Evolutionary conservation across 2,888 invertebrate genomes (phyloP).

Genomic region (Hirtodrosophila alboralis): DNA sequence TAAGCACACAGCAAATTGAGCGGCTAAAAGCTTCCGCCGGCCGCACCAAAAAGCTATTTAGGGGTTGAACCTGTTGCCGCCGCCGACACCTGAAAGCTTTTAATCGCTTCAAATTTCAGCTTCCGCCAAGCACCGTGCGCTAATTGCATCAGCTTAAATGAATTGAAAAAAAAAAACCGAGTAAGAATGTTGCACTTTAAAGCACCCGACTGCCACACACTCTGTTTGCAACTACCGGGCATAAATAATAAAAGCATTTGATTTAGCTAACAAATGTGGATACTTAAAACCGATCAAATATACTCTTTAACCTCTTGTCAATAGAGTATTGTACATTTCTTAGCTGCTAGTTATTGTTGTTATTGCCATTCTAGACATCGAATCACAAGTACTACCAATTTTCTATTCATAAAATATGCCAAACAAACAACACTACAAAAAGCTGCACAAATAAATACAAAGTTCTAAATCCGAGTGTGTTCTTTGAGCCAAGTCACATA

Average conservation of each 20-base stretch:
- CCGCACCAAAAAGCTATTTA: slow-evolving; percentile 36
- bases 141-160: slow-evolving; percentile 2
- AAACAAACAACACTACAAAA: slow-evolving; percentile 11
- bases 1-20: slow-evolving; percentile 8
- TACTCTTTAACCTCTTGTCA: too few relatives aligned
- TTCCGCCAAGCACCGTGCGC: slow-evolving; percentile 27
- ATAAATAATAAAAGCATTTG: too few relatives aligned
- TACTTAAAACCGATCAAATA: too few relatives aligned
- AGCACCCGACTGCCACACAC: too few relatives aligned
- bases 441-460: slow-evolving; percentile 41
- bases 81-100: slow-evolving; percentile 16
- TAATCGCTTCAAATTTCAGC: slow-evolving; percentile 12
- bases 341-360: too few relatives aligned
- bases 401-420: slow-evolving; percentile 6
- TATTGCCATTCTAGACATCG: not conserved
- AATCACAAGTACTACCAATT: slow-evolving; percentile 1
- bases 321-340: too few relatives aligned
- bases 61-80: slow-evolving; percentile 59
- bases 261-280: too few relatives aligned
- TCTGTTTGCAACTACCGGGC: too few relatives aligned
- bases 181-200: too few relatives aligned
- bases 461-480: slow-evolving; percentile 24
- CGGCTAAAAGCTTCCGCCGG: not conserved
- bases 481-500: slow-evolving; percentile 26
- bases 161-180: too few relatives aligned